These are phyloP conservation scores for Lasioglossum albipes DNA, from an alignment of 1,140 invertebrate genomes.

Conservation along the genomic window DNA sequence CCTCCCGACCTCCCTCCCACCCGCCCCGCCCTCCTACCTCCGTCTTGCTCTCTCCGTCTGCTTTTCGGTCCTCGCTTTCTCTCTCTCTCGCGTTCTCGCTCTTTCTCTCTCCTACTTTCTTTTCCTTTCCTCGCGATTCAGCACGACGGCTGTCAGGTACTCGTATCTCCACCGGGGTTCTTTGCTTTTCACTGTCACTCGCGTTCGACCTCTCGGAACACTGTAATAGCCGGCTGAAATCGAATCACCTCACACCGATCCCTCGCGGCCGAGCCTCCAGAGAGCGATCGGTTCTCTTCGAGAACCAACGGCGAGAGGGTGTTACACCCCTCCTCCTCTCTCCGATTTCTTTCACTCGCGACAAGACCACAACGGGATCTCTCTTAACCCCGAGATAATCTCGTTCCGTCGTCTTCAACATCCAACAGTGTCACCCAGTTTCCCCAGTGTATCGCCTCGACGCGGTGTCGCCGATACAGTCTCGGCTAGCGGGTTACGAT, in stretches of 20 bases:
- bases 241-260: constrained; percentile 48
- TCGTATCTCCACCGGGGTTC: neutral
- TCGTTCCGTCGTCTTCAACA: neutral
- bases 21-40: constrained; percentile 43
- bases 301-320: neutral
- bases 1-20: constrained; percentile 41
- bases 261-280: constrained; percentile 9
- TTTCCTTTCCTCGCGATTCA: constrained; percentile 13
- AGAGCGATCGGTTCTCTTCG: constrained; percentile 10
- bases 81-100: constrained; percentile 37
- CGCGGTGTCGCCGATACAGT: neutral
- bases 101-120: constrained; percentile 29
- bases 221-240: constrained; percentile 40
- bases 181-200: constrained; percentile 49
- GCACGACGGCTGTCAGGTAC: neutral
- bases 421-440: neutral
- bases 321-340: neutral
- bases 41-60: constrained; percentile 52
- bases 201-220: constrained; percentile 34
- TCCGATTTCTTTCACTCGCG: constrained; percentile 36
- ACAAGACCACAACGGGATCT: constrained; percentile 30
- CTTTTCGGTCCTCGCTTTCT: constrained; percentile 35
- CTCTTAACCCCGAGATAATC: neutral
- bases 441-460: too few relatives aligned
- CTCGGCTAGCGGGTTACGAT: neutral